Base-by-base conservation (phyloP, 2,113 vertebrate species). In the Bufo bufo region DNA sequence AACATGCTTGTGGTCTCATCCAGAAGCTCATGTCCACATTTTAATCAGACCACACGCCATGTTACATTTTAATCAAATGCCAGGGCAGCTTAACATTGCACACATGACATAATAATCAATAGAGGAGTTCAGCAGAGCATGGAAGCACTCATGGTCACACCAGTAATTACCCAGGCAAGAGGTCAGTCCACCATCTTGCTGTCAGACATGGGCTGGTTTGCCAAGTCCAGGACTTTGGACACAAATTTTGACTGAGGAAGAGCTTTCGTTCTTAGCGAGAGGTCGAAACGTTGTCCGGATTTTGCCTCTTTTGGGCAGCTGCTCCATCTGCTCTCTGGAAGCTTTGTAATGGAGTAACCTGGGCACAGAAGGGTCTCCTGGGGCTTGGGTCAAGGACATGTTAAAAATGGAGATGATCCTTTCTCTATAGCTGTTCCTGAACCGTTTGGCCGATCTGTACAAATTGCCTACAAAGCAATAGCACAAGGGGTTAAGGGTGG, bases 401-500 rank as follows among this genome's bases (percentile, higher is more conserved):
- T 89, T 91, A 54, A 93, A 91, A 13, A 93, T 90, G 0, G 92
- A 91, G 2, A 92, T 91, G 12, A 94, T 84, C 75, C 91, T 93
- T 19, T 92, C 81, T 56, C 90, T 82, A 91, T 93, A 94, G 90
- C 91, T 93, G 43, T 90, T 90, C 71, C 91, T 82, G 75, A 94
- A 89, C 77, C 89, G 90, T 78, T 92, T 92, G 1, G 92, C 93
- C 3, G 93, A 94, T 85, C 93, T 88, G 87, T 93, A 92, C 52
- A 94, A 65, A 72, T 94, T 92, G 0, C 93, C 93, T 45, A 94
- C 90, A 78, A 94, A 94, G 77, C 93, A 94, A 87, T 94, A 94
- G 82, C 93, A 94, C 1, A 94, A 90, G 0, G 93, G 93, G 61
- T 94, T 94, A 43, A 94, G 91, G 8, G 93, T 91, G 0, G 93